Conservation (phyloP, 2,888 invertebrate species). For the Ptychoptera contaminata region DNA sequence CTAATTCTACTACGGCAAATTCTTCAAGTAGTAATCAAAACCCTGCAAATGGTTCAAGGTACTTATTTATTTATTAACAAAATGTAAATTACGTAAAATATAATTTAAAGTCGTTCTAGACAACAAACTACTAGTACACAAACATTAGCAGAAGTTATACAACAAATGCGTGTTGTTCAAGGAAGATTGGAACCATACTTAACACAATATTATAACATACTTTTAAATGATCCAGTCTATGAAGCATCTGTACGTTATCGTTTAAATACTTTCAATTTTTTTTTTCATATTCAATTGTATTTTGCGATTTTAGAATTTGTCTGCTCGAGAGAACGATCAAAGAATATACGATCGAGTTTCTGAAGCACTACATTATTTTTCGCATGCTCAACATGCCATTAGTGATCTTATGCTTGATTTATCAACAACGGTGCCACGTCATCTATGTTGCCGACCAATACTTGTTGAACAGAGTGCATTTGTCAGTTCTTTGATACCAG, state of each 20-base stretch:
- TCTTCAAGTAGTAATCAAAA: slow-evolving; percentile 12
- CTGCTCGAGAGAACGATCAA: slow-evolving; percentile 40
- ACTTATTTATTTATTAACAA: not conserved
- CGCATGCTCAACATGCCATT: slow-evolving; percentile 77
- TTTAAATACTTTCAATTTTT: not conserved
- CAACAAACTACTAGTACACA: slow-evolving; percentile 26
- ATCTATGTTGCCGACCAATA: slow-evolving; percentile 53
- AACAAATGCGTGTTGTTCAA: slow-evolving; percentile 25
- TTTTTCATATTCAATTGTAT: not conserved
- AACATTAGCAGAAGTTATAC: slow-evolving; percentile 25
- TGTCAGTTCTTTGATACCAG: slow-evolving; percentile 20
- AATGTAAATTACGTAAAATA: no score
- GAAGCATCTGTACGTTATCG: slow-evolving; percentile 20
- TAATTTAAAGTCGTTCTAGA: slow-evolving; percentile 1
- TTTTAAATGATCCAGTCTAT: slow-evolving; percentile 42
- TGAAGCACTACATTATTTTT: slow-evolving; percentile 67
- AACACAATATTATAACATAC: slow-evolving; percentile 42
- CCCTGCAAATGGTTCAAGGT: slow-evolving; percentile 10
- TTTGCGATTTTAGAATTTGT: slow-evolving; percentile 21
- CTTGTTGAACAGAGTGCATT: slow-evolving; percentile 47
- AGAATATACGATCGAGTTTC: slow-evolving; percentile 56
- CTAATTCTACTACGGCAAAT: slow-evolving; percentile 15
- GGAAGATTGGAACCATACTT: slow-evolving; percentile 48
- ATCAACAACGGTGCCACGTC: slow-evolving; percentile 47
- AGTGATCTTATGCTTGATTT: slow-evolving; percentile 72